A percentile compares a stretch with the other conserved stretches of the same genome.
phyloP scores from a whole-genome alignment of 2,888 invertebrate species.

The Spialia ferax region DNA sequence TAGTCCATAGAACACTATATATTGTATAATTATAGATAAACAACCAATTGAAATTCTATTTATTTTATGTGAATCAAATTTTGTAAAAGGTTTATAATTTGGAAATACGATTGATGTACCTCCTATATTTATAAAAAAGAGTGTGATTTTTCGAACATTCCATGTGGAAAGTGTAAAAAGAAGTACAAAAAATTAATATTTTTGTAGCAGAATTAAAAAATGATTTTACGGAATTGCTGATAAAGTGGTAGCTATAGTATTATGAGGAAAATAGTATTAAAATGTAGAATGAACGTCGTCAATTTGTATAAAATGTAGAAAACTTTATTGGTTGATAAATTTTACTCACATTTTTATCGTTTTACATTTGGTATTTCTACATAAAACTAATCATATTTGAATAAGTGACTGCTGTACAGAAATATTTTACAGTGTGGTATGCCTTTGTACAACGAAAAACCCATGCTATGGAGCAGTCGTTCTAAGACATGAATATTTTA shows the following conservation, averaged over 20 bases:
- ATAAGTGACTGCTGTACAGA: conserved; percentile 59
- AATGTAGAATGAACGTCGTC: conserved; percentile 57
- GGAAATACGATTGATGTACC: conserved; percentile 65
- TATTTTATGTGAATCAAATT: conserved; percentile 70
- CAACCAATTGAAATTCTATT: conserved; percentile 72
- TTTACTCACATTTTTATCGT: conserved; percentile 71
- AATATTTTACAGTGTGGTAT: conserved; percentile 51
- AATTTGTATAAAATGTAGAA: conserved; percentile 64
- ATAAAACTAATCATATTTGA: conserved; percentile 64
- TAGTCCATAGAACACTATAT: conserved; percentile 64
- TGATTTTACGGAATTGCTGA: conserved; percentile 66
- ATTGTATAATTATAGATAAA: conserved; percentile 58
- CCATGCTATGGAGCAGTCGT: conserved; percentile 65
- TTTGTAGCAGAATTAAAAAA: conserved; percentile 74
- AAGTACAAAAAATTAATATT: conserved; percentile 85
- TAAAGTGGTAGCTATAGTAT: conserved; percentile 71
- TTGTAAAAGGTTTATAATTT: conserved; percentile 57
- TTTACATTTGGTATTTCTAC: conserved; percentile 75
- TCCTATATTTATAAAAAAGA: conserved; percentile 67
- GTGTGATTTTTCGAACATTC: conserved; percentile 83
- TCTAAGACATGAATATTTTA: conserved; percentile 81
- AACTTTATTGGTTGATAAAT: conserved; percentile 56
- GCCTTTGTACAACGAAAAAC: conserved; percentile 47
- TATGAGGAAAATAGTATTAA: conserved; percentile 74
- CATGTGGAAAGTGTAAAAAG: conserved; percentile 79